Base-by-base conservation (phyloP, 2,797 vertebrate genomes). In the Poeciliopsis presidionis region DNA sequence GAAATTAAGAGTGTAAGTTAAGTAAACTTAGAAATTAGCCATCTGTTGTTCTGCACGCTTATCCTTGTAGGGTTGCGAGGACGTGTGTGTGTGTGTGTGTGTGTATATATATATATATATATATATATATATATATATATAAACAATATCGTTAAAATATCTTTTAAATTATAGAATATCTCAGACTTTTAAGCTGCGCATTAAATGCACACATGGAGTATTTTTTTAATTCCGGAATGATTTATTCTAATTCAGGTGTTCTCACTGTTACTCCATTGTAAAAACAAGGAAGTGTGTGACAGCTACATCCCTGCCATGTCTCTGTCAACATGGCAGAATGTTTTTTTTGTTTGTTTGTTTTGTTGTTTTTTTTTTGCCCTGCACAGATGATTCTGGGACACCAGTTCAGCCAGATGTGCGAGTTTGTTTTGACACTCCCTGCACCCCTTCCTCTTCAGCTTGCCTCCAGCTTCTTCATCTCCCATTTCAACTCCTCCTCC, bases 351-450 rank as follows among this genome's bases (percentile, higher is more conserved):
- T 0, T 36, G 36, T 36, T n/a, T n/a, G n/a, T n/a, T n/a, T n/a
- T n/a, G n/a, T n/a, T n/a, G n/a, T n/a, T n/a, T n/a, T 82, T 78
- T 7, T 41, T 41, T 39, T 53, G 28, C 5, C 33, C 14, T 8
- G 33, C 46, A n/a, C 36, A 46, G 22, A 85, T 51, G 25, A 30
- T 39, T 49, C 72, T 11, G 6, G 13, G 47, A 33, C 77, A 69
- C 45, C n/a, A 53, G 49, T 71, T 84, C 22, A 84, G 55, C 83
- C 84, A 89, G 87, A 84, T 84, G 76, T 71, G 78, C 75, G 61
- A 80, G 78, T 81, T 78, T 85, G 43, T 28, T 6, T 70, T 74
- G 70, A 78, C 30, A 75, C 30, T 46, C 41, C 75, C 39, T 6
- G 18, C 45, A 4, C n/a, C 43, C 80, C 74, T 14, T 33, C 39